Percentiles rank a stretch among this genome's conserved stretches.
phyloP scores from a whole-genome alignment of 2,888 invertebrate genomes.

The Cephalotes varians region DNA sequence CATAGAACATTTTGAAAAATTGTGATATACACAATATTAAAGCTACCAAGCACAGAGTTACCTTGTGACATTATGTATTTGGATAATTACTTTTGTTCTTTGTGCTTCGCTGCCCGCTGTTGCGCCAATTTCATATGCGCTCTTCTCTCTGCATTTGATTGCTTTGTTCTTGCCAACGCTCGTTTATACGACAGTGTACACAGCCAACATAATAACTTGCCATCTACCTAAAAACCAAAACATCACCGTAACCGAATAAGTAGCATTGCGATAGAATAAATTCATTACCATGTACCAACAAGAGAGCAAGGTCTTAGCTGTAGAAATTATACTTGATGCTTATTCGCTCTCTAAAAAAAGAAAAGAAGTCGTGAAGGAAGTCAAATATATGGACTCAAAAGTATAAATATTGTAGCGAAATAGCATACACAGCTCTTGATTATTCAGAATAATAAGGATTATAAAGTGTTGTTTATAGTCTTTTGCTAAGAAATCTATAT shows the following conservation, averaged over 20 bases:
- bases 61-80: slow-evolving; percentile 62
- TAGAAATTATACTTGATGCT: slow-evolving; percentile 65
- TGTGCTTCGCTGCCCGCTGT: slow-evolving; percentile 87
- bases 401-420: slow-evolving; percentile 35
- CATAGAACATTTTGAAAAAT: not conserved
- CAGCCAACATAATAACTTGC: slow-evolving; percentile 97
- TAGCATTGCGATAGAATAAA: slow-evolving; percentile 31
- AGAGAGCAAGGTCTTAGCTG: slow-evolving; percentile 59
- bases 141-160: slow-evolving; percentile 91
- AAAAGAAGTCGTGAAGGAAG: slow-evolving; percentile 62
- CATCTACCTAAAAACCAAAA: slow-evolving; percentile 91
- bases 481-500: not conserved
- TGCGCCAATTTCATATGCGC: slow-evolving; percentile 88
- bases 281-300: slow-evolving; percentile 66
- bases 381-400: slow-evolving; percentile 46
- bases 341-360: slow-evolving; percentile 69
- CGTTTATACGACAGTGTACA: slow-evolving; percentile 97
- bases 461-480: slow-evolving; percentile 1
- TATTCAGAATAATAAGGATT: not conserved
- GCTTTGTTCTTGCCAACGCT: slow-evolving; percentile 96
- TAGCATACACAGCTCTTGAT: slow-evolving; percentile 33
- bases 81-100: slow-evolving; percentile 87
- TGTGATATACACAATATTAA: slow-evolving; percentile 27
- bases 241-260: slow-evolving; percentile 49
- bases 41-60: slow-evolving; percentile 61